These are phyloP conservation scores for Eufriesea mexicana DNA, from an alignment of 1,140 invertebrate genomes.

Conservation along the genomic window DNA sequence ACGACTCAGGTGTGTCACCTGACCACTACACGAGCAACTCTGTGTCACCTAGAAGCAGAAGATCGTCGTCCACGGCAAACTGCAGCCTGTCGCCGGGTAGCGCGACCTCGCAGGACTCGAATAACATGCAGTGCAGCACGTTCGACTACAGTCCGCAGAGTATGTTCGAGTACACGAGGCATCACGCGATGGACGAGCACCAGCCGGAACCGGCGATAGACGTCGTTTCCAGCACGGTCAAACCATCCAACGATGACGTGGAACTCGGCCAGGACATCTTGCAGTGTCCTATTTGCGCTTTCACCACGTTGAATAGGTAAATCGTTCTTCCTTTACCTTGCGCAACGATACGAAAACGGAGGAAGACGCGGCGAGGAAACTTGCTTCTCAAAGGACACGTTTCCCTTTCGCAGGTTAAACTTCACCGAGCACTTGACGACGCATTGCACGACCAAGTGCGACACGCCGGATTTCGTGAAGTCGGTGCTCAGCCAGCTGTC, in stretches of 20 bases:
- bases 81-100: constrained; percentile 66
- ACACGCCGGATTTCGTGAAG: constrained; percentile 42
- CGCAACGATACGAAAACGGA: accelerated
- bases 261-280: constrained; percentile 25
- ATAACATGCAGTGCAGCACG: constrained; percentile 30
- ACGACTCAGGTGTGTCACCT: constrained; percentile 70
- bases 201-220: constrained; percentile 9
- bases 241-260: constrained; percentile 11
- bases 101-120: constrained; percentile 55
- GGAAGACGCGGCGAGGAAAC: background rate
- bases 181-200: background rate
- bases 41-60: constrained; percentile 59
- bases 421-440: constrained; percentile 62
- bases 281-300: constrained; percentile 64
- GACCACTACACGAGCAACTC: constrained; percentile 68
- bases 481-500: constrained; percentile 38
- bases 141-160: constrained; percentile 56
- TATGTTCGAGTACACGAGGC: background rate
- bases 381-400: background rate
- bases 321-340: background rate
- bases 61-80: constrained; percentile 57
- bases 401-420: constrained; percentile 44
- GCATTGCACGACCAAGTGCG: constrained; percentile 52
- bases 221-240: constrained; percentile 43
- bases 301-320: constrained; percentile 65